Base-by-base conservation (phyloP, 2,797 vertebrate species). In the Sebastes melanostomus region DNA sequence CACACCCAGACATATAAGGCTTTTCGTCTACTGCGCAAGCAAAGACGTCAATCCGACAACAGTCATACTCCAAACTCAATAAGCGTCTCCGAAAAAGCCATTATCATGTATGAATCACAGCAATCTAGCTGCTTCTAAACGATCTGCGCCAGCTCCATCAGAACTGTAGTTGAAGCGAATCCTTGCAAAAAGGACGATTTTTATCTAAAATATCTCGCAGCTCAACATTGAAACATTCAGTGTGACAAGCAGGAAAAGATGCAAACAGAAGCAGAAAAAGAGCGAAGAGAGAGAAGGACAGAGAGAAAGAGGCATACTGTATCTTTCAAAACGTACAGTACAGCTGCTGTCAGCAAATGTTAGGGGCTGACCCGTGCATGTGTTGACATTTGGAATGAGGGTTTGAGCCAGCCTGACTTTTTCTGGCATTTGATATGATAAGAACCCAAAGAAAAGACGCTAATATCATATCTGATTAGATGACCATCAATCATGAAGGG, bases 351-450 rank as follows among this genome's bases (percentile, higher is more conserved):
- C 63, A 5, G 84, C 62, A 90, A 93, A 92, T 88, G 85, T 78
- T 86, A 84, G 16, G 8, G 29, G 12, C 13, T 77, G 75, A 82
- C 79, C 74, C 2, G 20, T 27, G 72, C 66, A 77, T 80, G 65
- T 65, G 77, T 32, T 92, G 91, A 92, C 92, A 93, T 93, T 94
- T 93, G n/a, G 58, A 87, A 78, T 14, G 20, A 83, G 54, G 46
- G 56, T 80, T 36, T 62, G 50, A 79, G 82, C 54, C 8, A 24
- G 27, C 42, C 46, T 1, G 66, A 63, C 72, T 75, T 82, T 80
- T 73, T 86, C 72, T 86, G 79, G 61, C 63, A 92, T 89, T 84
- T 86, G 24, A 81, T 67, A 32, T 10, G 70, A 89, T 69, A 77
- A 82, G 52, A 89, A 82, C 7, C 14, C 16, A 60, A 76, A 82